phyloP scores from a whole-genome alignment of 2,888 invertebrate species.

The Strigamia maritima region DNA sequence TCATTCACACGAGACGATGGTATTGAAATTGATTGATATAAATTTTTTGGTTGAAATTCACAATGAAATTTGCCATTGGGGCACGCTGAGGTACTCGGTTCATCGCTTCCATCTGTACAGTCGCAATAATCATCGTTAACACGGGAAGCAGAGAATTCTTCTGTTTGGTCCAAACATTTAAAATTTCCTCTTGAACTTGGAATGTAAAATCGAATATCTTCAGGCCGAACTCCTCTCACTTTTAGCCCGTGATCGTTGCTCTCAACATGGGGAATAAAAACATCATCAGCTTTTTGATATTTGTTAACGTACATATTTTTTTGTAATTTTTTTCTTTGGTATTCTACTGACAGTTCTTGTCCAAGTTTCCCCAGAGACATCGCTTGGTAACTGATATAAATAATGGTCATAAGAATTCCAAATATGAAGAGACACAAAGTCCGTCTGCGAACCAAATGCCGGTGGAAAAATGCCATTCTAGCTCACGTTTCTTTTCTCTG shows the following conservation, averaged over 20 bases:
- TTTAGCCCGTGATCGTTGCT: neutral
- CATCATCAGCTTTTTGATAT: conserved; percentile 34
- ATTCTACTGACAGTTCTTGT: conserved; percentile 33
- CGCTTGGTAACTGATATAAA: conserved; percentile 33
- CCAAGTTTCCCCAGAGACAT: conserved; percentile 3
- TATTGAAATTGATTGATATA: conserved; percentile 45
- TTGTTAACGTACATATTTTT: neutral
- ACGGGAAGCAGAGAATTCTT: conserved; percentile 61
- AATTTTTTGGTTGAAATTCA: conserved; percentile 36
- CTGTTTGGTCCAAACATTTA: conserved; percentile 41
- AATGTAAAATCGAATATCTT: conserved; percentile 44
- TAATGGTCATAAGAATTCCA: conserved; percentile 6
- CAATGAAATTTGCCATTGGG: conserved; percentile 49
- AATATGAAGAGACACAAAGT: neutral
- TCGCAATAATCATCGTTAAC: conserved; percentile 95
- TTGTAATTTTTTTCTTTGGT: neutral
- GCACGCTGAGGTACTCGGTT: conserved; percentile 56
- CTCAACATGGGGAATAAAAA: conserved; percentile 12
- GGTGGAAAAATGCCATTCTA: neutral
- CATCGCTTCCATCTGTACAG: conserved; percentile 60
- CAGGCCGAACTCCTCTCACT: conserved; percentile 41
- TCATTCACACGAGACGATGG: conserved; percentile 55
- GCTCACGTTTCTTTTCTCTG: neutral
- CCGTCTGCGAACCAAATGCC: conserved; percentile 7
- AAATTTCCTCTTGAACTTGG: conserved; percentile 42